These are phyloP conservation scores for Elgaria multicarinata DNA, from an alignment of 2,113 vertebrate species.

Conservation along the genomic window DNA sequence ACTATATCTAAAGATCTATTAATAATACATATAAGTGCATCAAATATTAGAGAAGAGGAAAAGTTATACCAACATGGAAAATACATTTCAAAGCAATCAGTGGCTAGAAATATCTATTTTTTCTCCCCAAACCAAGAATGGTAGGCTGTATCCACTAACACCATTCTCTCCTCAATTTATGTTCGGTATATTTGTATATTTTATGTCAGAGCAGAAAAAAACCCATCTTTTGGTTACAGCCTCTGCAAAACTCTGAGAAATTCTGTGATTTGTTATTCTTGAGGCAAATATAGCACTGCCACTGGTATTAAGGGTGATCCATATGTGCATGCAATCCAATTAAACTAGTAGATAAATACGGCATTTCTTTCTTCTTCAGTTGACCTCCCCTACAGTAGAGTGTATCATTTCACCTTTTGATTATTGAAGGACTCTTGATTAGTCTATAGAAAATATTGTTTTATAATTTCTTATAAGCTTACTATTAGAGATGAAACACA, in stretches of 20 bases:
- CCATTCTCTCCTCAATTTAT: neutral
- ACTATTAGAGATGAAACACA: too few species aligned
- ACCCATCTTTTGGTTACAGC: neutral
- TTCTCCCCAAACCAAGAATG: neutral
- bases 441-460: neutral
- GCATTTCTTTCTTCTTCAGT: neutral
- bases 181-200: neutral
- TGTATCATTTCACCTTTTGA: neutral
- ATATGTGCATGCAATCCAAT: neutral
- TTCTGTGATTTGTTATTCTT: neutral
- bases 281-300: neutral
- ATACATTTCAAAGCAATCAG: neutral
- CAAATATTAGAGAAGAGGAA: neutral
- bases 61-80: neutral
- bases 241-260: neutral
- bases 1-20: neutral
- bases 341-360: neutral
- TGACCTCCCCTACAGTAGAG: neutral
- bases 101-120: neutral
- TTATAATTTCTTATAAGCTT: neutral
- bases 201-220: neutral
- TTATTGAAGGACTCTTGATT: neutral
- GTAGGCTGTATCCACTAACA: neutral
- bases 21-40: neutral
- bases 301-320: accelerated